These are phyloP conservation scores for Epirrita christyi DNA, from an alignment of 2,888 invertebrate genomes.

Conservation along the genomic window DNA sequence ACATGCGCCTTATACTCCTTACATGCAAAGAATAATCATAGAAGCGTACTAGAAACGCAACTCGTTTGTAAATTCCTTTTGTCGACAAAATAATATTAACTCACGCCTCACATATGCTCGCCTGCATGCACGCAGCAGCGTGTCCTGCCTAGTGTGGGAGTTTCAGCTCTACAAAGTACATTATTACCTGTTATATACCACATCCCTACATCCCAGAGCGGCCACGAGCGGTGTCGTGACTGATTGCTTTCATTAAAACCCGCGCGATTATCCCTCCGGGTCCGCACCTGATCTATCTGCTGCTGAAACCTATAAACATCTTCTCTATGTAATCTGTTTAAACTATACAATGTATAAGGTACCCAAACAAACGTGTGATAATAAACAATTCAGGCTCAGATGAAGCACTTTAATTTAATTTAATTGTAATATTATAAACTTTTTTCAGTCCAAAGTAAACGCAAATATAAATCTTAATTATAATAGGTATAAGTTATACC, in stretches of 20 bases:
- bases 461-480: too few relatives aligned
- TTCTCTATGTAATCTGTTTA: slow-evolving; percentile 19
- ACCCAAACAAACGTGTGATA: slow-evolving; percentile 14
- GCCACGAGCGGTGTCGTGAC: slow-evolving; percentile 45
- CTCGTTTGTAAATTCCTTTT: not conserved
- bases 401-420: slow-evolving; percentile 22
- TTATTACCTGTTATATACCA: slow-evolving; percentile 3
- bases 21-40: slow-evolving; percentile 3
- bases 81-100: too few relatives aligned
- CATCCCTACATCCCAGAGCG: slow-evolving; percentile 6
- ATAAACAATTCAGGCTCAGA: slow-evolving; percentile 20
- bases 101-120: too few relatives aligned
- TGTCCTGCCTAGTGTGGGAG: not conserved
- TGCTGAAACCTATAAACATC: slow-evolving; percentile 34
- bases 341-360: slow-evolving; percentile 17
- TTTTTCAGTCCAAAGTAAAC: not conserved
- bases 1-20: too few relatives aligned
- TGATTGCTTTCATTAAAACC: slow-evolving; percentile 60
- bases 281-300: slow-evolving; percentile 50
- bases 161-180: slow-evolving; percentile 2
- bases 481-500: too few relatives aligned
- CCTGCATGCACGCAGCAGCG: not conserved
- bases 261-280: slow-evolving; percentile 49
- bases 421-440: slow-evolving; percentile 7
- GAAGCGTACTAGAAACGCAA: slow-evolving; percentile 1